Evolutionary conservation across 2,797 vertebrate species (phyloP), one percentile per base, ranked within the genome.

Genomic region (Periparus ater): DNA sequence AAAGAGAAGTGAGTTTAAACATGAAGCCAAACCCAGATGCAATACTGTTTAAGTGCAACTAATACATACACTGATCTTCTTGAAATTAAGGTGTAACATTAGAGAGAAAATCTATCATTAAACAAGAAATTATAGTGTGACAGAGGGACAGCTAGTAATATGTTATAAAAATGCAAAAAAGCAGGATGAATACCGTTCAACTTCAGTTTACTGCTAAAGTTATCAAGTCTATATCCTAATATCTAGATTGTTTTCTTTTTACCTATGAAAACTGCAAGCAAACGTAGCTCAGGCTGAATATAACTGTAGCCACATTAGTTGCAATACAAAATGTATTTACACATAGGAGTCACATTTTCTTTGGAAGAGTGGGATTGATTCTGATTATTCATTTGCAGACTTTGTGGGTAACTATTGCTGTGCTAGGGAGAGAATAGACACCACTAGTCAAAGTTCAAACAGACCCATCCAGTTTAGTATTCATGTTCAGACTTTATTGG

Each of bases 281-380:
- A 45, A 93, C 36, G 2, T 50, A 53, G 42, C 15, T 34, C 13
- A 53, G 4, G 12, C 13, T 76, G 47, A 65, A 80, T 74, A 61
- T 54, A 60, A 45, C 15, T 50, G 7, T 45, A 36, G 13, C 9
- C 7, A 50, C 5, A 40, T 3, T 47, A 70, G 26, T n/a, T 17
- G 29, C 6, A 82, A 30, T 34, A 42, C 4, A 51, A 70, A 71
- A 61, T 32, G 2, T 61, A 40, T 51, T 89, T 89, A 11, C 13
- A 30, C 5, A 1, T 11, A 11, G 11, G 4, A 66, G 2, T 30
- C 0, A 0, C 15, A 53, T 54, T 83, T 77, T 34, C 15, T 44
- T 86, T 53, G 36, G 21, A 74, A 71, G 10, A 72, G 29, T 32
- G 11, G 21, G 4, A 54, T 50, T 45, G 22, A 50, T 81, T 62